Conservation (phyloP, 2,113 vertebrate species). For the Hyperoodon ampullatus region DNA sequence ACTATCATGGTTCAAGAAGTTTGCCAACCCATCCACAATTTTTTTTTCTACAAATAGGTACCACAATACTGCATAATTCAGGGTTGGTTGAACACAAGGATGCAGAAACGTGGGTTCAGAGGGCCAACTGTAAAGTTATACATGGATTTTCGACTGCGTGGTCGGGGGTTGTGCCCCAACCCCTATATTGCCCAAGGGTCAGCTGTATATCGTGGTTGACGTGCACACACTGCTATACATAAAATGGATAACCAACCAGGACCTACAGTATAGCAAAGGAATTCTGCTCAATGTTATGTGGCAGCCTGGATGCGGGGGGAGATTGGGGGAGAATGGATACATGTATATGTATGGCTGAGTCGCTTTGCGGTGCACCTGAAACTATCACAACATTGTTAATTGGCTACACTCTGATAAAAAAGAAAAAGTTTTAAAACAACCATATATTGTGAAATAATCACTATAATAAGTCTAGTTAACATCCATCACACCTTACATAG, state of each 20-base stretch:
- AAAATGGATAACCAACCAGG: no score
- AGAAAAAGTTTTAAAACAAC: no score
- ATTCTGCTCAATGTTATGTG: no score
- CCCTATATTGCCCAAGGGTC: background rate
- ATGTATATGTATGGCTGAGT: no score
- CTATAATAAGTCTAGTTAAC: background rate
- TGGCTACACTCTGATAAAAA: no score
- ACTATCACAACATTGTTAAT: no score
- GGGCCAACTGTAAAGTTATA: background rate
- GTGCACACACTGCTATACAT: no score
- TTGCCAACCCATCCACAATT: background rate
- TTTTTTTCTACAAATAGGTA: background rate
- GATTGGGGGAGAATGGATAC: no score
- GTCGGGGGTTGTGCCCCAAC: background rate
- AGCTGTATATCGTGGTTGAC: no score
- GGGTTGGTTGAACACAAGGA: background rate
- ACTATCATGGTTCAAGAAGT: background rate
- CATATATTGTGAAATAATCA: background rate
- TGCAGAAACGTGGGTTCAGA: background rate
- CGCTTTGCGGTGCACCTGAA: no score
- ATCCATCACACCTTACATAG: background rate
- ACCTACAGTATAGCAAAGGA: no score
- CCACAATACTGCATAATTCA: background rate
- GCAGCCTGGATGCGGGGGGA: no score
- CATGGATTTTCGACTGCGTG: background rate